phyloP scores from a whole-genome alignment of 2,113 vertebrate genomes.

The Nibea coibor region DNA sequence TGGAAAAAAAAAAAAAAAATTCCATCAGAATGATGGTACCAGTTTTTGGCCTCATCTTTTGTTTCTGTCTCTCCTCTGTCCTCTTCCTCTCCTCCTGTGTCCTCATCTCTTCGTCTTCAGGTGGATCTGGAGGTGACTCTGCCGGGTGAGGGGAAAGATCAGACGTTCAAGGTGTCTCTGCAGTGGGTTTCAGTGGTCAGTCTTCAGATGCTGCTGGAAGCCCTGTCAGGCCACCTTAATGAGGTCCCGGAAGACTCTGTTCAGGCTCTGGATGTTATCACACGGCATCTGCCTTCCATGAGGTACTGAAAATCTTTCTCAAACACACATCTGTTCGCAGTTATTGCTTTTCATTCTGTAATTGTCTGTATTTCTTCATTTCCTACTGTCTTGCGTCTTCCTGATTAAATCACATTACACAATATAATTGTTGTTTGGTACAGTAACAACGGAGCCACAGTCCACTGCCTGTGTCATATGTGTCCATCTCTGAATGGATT shows the following conservation, averaged over 20 bases:
- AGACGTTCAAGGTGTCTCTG: constrained; percentile 98
- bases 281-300: constrained; percentile 98
- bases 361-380: constrained; percentile 28
- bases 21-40: not conserved
- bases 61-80: not conserved
- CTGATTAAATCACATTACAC: constrained; percentile 13
- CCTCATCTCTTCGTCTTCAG: constrained; percentile 69
- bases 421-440: not conserved
- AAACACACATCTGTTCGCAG: not conserved
- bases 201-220: constrained; percentile 97
- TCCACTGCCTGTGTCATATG: not conserved
- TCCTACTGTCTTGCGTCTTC: constrained; percentile 18
- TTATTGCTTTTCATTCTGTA: constrained; percentile 35
- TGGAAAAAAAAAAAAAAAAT: not conserved
- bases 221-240: constrained; percentile 94
- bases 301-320: constrained; percentile 81
- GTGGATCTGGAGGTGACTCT: constrained; percentile 99
- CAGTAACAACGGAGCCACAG: not conserved
- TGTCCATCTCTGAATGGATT: not conserved
- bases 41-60: not conserved
- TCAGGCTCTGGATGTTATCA: constrained; percentile 98
- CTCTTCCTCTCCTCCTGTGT: not conserved
- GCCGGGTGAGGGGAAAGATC: constrained; percentile 98
- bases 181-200: constrained; percentile 99
- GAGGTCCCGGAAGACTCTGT: constrained; percentile 98